Evolutionary conservation across 2,113 vertebrate species (phyloP).

Genomic region (Myrmophylax atrothorax): DNA sequence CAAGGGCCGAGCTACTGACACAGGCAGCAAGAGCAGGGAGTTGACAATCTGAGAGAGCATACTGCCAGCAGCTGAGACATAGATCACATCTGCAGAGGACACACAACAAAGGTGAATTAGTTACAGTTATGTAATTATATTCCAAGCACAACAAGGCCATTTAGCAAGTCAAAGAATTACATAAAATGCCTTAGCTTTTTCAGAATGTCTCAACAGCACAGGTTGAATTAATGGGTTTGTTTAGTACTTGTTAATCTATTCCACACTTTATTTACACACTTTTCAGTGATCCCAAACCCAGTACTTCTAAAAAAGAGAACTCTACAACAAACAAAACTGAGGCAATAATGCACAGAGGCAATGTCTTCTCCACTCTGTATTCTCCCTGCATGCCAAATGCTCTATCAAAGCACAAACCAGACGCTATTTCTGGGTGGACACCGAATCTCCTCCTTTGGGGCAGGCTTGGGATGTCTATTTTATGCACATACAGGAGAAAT

Average conservation of each 20-base stretch:
- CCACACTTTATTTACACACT: not conserved
- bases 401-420: not conserved
- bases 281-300: not conserved
- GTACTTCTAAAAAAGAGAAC: not conserved
- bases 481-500: not conserved
- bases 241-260: not conserved
- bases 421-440: not conserved
- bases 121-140: not conserved
- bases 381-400: not conserved
- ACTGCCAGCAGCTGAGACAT: slow-evolving; percentile 94
- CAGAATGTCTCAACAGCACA: not conserved
- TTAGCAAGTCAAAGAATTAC: not conserved
- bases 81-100: slow-evolving; percentile 86
- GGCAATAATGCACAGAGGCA: not conserved
- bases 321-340: not conserved
- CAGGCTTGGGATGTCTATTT: not conserved
- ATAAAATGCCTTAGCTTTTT: not conserved
- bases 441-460: not conserved
- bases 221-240: not conserved
- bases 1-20: slow-evolving; percentile 91
- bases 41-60: slow-evolving; percentile 97
- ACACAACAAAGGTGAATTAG: not conserved
- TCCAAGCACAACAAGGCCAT: not conserved
- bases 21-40: slow-evolving; percentile 89
- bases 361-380: not conserved